A percentile compares a stretch with the other conserved stretches of the same genome.
These are phyloP conservation scores for Cantharis nigra DNA, from an alignment of 2,888 invertebrate genomes.

Conservation along the genomic window DNA sequence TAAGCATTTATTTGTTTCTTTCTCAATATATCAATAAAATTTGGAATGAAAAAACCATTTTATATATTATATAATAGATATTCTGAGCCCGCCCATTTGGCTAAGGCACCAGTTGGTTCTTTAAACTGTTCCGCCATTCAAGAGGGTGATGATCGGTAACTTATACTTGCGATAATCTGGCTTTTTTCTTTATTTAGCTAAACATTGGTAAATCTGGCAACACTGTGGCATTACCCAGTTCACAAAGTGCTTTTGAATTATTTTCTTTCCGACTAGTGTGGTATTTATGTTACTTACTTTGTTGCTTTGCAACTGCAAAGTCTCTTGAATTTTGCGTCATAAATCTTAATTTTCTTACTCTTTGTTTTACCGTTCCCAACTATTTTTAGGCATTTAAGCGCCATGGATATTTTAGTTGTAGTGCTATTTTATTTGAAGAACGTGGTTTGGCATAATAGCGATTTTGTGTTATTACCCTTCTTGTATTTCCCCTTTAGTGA, in stretches of 20 bases:
- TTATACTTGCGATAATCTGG: too few relatives aligned
- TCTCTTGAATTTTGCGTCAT: not conserved
- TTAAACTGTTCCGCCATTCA: too few relatives aligned
- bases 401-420: not conserved
- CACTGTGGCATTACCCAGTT: not conserved
- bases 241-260: not conserved
- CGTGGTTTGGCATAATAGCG: not conserved
- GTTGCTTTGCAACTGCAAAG: not conserved
- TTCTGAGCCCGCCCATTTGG: too few relatives aligned
- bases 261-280: not conserved
- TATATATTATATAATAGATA: too few relatives aligned
- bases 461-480: not conserved
- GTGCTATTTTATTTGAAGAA: not conserved
- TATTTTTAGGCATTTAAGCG: not conserved
- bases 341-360: not conserved
- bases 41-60: too few relatives aligned
- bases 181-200: too few relatives aligned
- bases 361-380: not conserved
- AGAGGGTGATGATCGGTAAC: too few relatives aligned
- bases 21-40: too few relatives aligned
- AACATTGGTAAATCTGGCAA: too few relatives aligned
- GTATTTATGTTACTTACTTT: not conserved
- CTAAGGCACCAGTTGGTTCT: too few relatives aligned
- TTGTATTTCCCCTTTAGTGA: not conserved
- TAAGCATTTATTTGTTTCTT: too few relatives aligned